These are phyloP conservation scores for Drosophila virilis DNA, from an alignment of 1,140 invertebrate species.

Conservation along the genomic window DNA sequence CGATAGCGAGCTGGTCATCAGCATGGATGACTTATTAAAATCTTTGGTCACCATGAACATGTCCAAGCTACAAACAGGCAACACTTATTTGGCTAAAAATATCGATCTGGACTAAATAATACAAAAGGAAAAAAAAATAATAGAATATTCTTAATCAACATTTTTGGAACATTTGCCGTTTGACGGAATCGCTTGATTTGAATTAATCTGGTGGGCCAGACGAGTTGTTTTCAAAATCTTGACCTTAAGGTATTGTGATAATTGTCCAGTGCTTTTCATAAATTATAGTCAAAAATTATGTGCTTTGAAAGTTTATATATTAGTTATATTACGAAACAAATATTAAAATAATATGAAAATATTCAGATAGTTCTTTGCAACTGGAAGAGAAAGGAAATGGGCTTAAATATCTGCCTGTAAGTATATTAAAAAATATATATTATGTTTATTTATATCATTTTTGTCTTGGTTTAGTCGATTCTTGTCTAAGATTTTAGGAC, in stretches of 20 bases:
- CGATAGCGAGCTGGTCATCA: constrained; percentile 84
- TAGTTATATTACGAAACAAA: too few species aligned
- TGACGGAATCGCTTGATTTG: too few species aligned
- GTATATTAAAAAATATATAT: too few species aligned
- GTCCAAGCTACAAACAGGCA: constrained; percentile 86
- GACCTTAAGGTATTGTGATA: background rate
- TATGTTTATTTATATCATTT: background rate
- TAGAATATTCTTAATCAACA: too few species aligned
- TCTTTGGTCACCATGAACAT: constrained; percentile 88
- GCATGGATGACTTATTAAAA: constrained; percentile 88
- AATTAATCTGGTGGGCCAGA: too few species aligned
- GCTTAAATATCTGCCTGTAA: too few species aligned
- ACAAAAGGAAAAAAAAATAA: too few species aligned
- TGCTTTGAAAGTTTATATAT: background rate
- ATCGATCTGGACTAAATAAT: constrained; percentile 52
- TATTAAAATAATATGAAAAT: too few species aligned
- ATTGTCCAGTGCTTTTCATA: background rate
- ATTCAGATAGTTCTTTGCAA: too few species aligned
- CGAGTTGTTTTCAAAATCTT: background rate
- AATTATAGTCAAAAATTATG: background rate
- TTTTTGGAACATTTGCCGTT: background rate
- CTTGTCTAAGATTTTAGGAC: too few species aligned
- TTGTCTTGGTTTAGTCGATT: too few species aligned
- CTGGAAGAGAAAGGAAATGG: too few species aligned
- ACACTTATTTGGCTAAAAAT: constrained; percentile 34